A percentile compares a stretch with the other conserved stretches of the same genome.
phyloP scores from a whole-genome alignment of 2,888 invertebrate genomes.

The Drosophila flavopinicola region DNA sequence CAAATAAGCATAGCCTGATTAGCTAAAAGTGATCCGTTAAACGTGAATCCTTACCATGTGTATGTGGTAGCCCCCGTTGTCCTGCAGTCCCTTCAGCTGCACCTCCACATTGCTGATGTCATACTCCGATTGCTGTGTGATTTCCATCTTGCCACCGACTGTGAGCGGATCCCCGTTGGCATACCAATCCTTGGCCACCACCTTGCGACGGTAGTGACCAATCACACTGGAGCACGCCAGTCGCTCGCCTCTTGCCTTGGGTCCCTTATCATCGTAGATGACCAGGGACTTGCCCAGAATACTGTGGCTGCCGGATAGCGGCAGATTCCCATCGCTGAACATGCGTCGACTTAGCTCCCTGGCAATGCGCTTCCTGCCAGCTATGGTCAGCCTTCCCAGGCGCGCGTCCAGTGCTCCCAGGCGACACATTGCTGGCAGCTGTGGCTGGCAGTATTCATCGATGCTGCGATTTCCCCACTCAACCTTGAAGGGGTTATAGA shows the following conservation, averaged over 20 bases:
- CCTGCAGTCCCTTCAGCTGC: constrained; percentile 89
- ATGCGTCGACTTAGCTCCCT: constrained; percentile 88
- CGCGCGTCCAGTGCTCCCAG: constrained; percentile 92
- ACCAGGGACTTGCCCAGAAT: constrained; percentile 92
- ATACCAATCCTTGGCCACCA: constrained; percentile 94
- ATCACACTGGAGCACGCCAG: constrained; percentile 94
- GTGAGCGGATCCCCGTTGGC: constrained; percentile 89
- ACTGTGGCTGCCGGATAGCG: constrained; percentile 90
- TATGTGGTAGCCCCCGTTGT: constrained; percentile 91
- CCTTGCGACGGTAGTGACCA: constrained; percentile 91
- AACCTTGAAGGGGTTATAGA: constrained; percentile 92
- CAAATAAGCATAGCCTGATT: constrained; percentile 32
- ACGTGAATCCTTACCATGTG: constrained; percentile 88
- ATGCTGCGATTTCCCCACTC: constrained; percentile 87
- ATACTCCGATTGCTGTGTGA: constrained; percentile 94
- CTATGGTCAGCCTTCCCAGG: constrained; percentile 89
- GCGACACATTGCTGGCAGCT: constrained; percentile 87
- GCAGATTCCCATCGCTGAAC: constrained; percentile 91
- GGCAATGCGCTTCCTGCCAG: constrained; percentile 89
- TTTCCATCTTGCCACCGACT: constrained; percentile 91
- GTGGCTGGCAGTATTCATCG: constrained; percentile 86
- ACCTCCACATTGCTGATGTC: constrained; percentile 92
- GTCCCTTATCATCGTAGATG: constrained; percentile 94
- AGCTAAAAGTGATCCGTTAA: neutral
- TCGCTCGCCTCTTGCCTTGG: constrained; percentile 93